A percentile compares a stretch with the other conserved stretches of the same genome.
phyloP scores from a whole-genome alignment of 2,113 vertebrate species.

The Acanthochromis polyacanthus region DNA sequence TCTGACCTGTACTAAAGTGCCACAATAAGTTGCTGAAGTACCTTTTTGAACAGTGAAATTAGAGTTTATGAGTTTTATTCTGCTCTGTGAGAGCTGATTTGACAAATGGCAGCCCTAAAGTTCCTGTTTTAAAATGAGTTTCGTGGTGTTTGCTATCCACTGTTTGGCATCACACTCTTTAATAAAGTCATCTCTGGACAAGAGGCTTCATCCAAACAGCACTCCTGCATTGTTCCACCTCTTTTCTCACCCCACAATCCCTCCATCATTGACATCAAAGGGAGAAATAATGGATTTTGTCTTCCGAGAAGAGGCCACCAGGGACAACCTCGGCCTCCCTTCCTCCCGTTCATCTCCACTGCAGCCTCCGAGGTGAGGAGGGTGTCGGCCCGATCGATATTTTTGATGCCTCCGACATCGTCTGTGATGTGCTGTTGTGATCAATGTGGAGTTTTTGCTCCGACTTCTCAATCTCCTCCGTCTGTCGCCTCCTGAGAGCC shows the following conservation, averaged over 20 bases:
- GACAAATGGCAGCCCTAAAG: too few species aligned
- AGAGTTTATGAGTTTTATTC: too few species aligned
- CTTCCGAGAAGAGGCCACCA: conserved; percentile 13
- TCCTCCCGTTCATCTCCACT: conserved; percentile 12
- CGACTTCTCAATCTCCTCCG: conserved; percentile 52
- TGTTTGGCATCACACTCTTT: not conserved
- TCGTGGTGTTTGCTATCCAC: not conserved
- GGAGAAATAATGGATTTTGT: conserved; percentile 44
- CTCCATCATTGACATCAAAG: conserved; percentile 56
- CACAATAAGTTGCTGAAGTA: not conserved
- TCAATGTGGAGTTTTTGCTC: conserved; percentile 40
- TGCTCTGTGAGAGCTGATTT: too few species aligned
- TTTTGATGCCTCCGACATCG: conserved; percentile 51
- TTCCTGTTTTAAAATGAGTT: not conserved
- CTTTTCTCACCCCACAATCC: not conserved
- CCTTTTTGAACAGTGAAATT: too few species aligned
- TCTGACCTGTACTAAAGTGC: too few species aligned
- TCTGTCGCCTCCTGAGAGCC: conserved; percentile 45
- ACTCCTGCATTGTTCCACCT: not conserved
- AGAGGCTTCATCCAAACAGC: conserved; percentile 3
- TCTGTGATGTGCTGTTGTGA: conserved; percentile 60
- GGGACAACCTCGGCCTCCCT: conserved; percentile 12
- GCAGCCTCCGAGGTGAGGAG: conserved; percentile 45
- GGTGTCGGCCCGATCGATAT: conserved; percentile 50
- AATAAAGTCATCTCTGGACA: conserved; percentile 6